Conservation (phyloP, 2,113 vertebrate genomes). For the Eira barbara region DNA sequence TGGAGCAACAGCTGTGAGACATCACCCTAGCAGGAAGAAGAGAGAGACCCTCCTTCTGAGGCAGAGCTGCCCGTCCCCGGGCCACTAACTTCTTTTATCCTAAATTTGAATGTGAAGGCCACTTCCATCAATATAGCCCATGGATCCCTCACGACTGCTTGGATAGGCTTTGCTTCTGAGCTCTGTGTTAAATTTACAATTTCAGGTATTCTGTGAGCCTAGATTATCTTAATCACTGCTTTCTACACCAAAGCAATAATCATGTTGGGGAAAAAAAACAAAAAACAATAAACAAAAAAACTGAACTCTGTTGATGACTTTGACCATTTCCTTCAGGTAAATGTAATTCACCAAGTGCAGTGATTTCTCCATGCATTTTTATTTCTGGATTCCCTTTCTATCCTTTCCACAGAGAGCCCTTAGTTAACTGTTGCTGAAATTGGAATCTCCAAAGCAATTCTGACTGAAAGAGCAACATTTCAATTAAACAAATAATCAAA, state of each 20-base stretch:
- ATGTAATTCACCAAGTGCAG: background rate
- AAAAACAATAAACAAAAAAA: background rate
- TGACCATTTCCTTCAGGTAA: conserved; percentile 62
- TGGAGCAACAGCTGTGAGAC: background rate
- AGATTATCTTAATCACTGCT: background rate
- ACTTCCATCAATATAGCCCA: background rate
- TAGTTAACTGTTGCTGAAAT: conserved; percentile 82
- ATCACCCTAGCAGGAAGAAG: background rate
- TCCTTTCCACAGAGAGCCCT: conserved; percentile 73
- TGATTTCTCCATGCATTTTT: background rate
- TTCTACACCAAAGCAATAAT: background rate
- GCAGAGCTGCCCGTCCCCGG: no score
- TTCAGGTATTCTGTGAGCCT: background rate
- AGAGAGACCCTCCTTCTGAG: background rate
- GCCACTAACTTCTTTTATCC: background rate
- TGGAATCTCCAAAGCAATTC: conserved; percentile 82
- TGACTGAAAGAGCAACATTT: conserved; percentile 81
- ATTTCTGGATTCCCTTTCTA: background rate
- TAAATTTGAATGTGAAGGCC: background rate
- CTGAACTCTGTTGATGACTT: background rate
- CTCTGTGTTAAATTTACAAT: background rate
- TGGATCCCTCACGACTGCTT: background rate
- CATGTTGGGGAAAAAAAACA: background rate
- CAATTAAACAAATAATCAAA: conserved; percentile 93
- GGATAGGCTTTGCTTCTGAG: background rate